Percentiles rank a stretch among this genome's conserved stretches.
These are phyloP conservation scores for Eubasilissa regina DNA, from an alignment of 1,140 invertebrate species.

Conservation along the genomic window DNA sequence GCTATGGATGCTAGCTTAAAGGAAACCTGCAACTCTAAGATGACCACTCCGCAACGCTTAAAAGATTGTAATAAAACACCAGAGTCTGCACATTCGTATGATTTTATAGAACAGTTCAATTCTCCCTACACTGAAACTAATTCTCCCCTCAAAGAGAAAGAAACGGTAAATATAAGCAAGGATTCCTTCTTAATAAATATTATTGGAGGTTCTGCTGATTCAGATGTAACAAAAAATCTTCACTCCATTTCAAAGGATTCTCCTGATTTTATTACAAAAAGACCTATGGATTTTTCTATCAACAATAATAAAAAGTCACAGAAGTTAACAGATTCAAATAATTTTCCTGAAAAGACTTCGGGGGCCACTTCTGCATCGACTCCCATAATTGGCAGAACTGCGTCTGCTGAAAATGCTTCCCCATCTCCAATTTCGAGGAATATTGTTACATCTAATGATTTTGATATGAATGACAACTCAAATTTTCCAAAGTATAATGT, in stretches of 20 bases:
- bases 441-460: background rate
- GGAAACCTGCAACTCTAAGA: constrained; percentile 60
- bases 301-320: background rate
- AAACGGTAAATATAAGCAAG: constrained; percentile 32
- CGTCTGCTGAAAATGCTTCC: constrained; percentile 57
- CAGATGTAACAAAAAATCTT: constrained; percentile 4
- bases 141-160: constrained; percentile 19
- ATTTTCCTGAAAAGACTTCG: constrained; percentile 22
- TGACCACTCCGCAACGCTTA: constrained; percentile 11
- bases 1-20: constrained; percentile 66
- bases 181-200: constrained; percentile 56
- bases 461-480: constrained; percentile 43
- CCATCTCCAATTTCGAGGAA: constrained; percentile 61
- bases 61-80: constrained; percentile 5
- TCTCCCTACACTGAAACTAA: constrained; percentile 31
- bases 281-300: constrained; percentile 4
- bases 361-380: constrained; percentile 47
- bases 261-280: constrained; percentile 18
- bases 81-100: constrained; percentile 41
- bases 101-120: constrained; percentile 50
- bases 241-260: too few relatives aligned
- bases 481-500: constrained; percentile 29
- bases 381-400: constrained; percentile 45
- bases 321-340: constrained; percentile 19
- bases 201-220: constrained; percentile 33